Conservation (phyloP, 2,113 vertebrate genomes). For the Calyptommatus sinebrachiatus region DNA sequence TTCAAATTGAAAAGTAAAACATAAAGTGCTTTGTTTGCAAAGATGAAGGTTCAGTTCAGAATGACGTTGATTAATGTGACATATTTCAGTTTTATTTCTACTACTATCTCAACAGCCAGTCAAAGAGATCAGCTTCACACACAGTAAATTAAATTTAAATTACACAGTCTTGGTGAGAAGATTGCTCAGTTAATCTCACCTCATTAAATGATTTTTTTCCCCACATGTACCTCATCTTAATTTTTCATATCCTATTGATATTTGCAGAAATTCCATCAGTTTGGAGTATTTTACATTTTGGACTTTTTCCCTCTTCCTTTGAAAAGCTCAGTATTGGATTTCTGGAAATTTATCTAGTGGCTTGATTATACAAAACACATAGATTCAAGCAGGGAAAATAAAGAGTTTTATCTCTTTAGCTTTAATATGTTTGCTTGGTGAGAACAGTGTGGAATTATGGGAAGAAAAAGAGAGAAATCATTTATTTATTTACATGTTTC, state of each 20-base stretch:
- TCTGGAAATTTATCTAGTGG: constrained; percentile 3
- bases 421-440: neutral
- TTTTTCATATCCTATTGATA: constrained; percentile 54
- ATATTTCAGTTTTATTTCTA: constrained; percentile 68
- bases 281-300: constrained; percentile 37
- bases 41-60: constrained; percentile 65
- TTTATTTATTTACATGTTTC: too few species aligned
- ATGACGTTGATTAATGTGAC: constrained; percentile 79
- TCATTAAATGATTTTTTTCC: constrained; percentile 44
- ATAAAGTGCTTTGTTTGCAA: constrained; percentile 31
- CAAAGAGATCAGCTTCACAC: constrained; percentile 72
- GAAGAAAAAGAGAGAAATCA: too few species aligned
- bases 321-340: neutral
- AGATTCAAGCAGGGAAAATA: neutral
- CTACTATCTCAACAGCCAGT: constrained; percentile 73
- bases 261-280: constrained; percentile 44
- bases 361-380: constrained; percentile 6
- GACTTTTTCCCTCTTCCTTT: constrained; percentile 19
- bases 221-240: constrained; percentile 39
- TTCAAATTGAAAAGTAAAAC: constrained; percentile 41
- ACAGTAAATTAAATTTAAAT: constrained; percentile 66
- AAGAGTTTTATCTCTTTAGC: neutral
- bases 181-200: constrained; percentile 52
- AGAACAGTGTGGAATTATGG: too few species aligned
- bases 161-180: constrained; percentile 58